These are phyloP conservation scores for Exephanes ischioxanthus DNA, from an alignment of 2,888 invertebrate species.

Conservation along the genomic window DNA sequence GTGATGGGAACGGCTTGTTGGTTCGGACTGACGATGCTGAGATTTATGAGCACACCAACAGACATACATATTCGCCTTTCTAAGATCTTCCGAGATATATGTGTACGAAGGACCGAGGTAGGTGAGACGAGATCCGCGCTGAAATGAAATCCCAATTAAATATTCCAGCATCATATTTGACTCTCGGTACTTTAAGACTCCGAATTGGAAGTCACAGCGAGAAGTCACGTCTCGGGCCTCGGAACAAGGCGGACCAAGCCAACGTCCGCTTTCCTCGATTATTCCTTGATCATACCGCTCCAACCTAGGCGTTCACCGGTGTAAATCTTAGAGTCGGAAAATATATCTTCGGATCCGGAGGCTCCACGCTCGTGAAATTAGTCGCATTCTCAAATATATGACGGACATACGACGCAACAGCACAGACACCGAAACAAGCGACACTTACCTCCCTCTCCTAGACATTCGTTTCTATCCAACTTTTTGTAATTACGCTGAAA, in stretches of 20 bases:
- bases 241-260: too few relatives aligned
- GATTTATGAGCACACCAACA: slow-evolving; percentile 58
- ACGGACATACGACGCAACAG: not conserved
- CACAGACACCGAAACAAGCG: not conserved
- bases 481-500: slow-evolving; percentile 48
- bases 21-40: slow-evolving; percentile 52
- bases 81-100: slow-evolving; percentile 39
- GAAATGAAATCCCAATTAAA: not conserved
- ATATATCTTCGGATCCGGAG: not conserved
- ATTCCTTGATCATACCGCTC: too few relatives aligned
- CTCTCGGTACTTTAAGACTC: not conserved
- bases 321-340: not conserved
- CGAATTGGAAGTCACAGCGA: too few relatives aligned
- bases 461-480: not conserved
- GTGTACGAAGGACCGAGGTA: not conserved
- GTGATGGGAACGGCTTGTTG: slow-evolving; percentile 50
- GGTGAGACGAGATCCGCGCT: not conserved
- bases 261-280: too few relatives aligned
- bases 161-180: not conserved
- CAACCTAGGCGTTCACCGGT: too few relatives aligned
- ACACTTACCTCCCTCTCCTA: not conserved
- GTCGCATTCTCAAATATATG: not conserved
- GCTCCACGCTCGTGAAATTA: not conserved
- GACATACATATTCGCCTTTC: slow-evolving; percentile 33
- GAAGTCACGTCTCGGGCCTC: too few relatives aligned